Evolutionary conservation across 2,113 vertebrate species (phyloP).

Genomic region (Cranoglanis bouderius): DNA sequence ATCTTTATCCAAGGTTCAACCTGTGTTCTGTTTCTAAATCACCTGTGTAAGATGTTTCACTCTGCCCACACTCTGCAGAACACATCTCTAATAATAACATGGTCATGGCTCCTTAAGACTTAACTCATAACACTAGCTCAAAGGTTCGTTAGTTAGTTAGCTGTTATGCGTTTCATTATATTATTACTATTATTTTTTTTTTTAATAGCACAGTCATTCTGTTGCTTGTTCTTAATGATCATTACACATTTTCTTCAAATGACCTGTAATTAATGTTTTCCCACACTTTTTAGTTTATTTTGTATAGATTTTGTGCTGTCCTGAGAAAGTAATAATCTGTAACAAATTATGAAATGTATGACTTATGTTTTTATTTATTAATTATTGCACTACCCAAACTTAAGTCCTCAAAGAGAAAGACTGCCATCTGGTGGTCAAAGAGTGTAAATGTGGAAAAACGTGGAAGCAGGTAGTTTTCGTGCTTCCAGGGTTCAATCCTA

Average conservation of each 20-base stretch:
- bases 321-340: not conserved
- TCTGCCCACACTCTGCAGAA: not conserved
- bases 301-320: not conserved
- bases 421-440: slow-evolving; percentile 7
- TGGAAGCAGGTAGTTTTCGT: not conserved
- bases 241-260: not conserved
- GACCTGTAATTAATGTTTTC: not conserved
- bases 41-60: not conserved
- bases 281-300: not conserved
- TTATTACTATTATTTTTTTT: no score
- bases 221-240: not conserved
- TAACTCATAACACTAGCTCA: not conserved
- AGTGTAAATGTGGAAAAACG: not conserved
- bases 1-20: not conserved
- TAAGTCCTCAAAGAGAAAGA: not conserved
- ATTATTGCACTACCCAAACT: not conserved
- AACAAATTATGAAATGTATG: not conserved
- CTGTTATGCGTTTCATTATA: no score
- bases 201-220: not conserved
- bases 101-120: no score
- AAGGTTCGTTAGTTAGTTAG: no score
- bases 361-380: no score
- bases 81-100: no score
- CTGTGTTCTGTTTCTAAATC: not conserved
- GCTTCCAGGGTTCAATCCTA: not conserved